phyloP scores from a whole-genome alignment of 1,140 invertebrate genomes.

The Formica selysi region DNA sequence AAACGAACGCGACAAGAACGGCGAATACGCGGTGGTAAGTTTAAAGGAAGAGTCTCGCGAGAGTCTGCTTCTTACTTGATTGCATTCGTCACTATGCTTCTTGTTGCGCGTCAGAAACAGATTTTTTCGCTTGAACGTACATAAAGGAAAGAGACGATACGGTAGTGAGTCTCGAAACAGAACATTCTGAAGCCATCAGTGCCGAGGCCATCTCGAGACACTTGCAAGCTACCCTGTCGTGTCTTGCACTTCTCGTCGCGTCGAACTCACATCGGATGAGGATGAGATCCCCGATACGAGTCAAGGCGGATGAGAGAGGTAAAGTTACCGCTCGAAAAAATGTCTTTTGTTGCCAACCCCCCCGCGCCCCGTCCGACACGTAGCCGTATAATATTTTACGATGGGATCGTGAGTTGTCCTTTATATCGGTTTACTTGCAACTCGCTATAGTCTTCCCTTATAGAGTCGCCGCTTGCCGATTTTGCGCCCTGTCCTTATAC shows the following conservation, averaged over 20 bases:
- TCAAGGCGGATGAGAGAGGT: neutral
- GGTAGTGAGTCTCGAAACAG: slow-evolving; percentile 5
- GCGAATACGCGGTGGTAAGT: neutral
- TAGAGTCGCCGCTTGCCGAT: slow-evolving; percentile 2
- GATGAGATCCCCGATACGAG: neutral
- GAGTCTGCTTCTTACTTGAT: slow-evolving; percentile 71
- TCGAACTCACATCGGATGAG: slow-evolving; percentile 23
- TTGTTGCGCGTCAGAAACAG: slow-evolving; percentile 51
- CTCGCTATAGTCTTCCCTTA: slow-evolving; percentile 44
- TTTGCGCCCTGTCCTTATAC: neutral
- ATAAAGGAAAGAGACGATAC: neutral
- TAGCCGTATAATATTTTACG: slow-evolving; percentile 78
- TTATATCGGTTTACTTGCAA: slow-evolving; percentile 80
- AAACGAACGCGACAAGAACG: slow-evolving; percentile 6
- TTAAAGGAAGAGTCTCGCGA: slow-evolving; percentile 7
- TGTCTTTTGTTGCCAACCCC: neutral
- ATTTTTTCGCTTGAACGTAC: slow-evolving; percentile 20
- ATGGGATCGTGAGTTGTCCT: slow-evolving; percentile 79
- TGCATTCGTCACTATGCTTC: slow-evolving; percentile 64
- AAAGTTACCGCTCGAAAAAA: slow-evolving; percentile 66
- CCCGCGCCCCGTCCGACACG: slow-evolving; percentile 37
- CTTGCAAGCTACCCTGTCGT: slow-evolving; percentile 65
- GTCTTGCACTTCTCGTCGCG: slow-evolving; percentile 40
- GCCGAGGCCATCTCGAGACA: slow-evolving; percentile 57
- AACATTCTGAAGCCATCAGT: slow-evolving; percentile 53